Conservation (phyloP, 1,140 invertebrate genomes). For the Andrena cerasifolii region DNA sequence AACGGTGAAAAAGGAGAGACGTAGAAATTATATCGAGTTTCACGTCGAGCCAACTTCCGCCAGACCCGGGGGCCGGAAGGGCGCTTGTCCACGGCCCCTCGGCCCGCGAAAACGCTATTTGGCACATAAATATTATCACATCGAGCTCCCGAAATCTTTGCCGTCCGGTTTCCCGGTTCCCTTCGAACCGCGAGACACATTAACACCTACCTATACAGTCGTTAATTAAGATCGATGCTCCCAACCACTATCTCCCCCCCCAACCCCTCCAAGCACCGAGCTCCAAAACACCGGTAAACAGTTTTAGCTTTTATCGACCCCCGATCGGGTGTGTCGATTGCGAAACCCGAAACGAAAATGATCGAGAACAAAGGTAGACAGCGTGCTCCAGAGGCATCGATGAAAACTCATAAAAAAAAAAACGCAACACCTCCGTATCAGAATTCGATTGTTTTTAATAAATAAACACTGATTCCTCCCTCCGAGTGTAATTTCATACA, state of each 20-base stretch:
- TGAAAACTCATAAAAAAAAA: slow-evolving; percentile 35
- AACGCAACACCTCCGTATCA: slow-evolving; percentile 46
- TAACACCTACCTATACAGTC: slow-evolving; percentile 27
- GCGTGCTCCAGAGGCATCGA: slow-evolving; percentile 6
- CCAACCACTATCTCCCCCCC: slow-evolving; percentile 1
- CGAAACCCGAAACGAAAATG: slow-evolving; percentile 23
- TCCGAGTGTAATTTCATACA: slow-evolving; percentile 39
- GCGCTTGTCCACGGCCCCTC: slow-evolving; percentile 23
- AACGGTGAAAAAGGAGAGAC: slow-evolving; percentile 60
- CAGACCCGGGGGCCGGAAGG: slow-evolving; percentile 66
- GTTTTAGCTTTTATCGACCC: slow-evolving; percentile 1
- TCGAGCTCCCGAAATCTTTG: slow-evolving; percentile 69
- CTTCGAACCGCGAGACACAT: slow-evolving; percentile 26
- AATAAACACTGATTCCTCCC: slow-evolving; percentile 54
- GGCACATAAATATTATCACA: slow-evolving; percentile 81
- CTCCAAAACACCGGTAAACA: slow-evolving; percentile 15
- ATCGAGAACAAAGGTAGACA: slow-evolving; percentile 41
- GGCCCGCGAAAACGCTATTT: slow-evolving; percentile 77
- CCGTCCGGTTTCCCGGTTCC: slow-evolving; percentile 38
- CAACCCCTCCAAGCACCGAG: slow-evolving; percentile 1
- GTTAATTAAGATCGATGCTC: slow-evolving; percentile 13
- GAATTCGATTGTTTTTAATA: slow-evolving; percentile 46
- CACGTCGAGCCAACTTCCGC: slow-evolving; percentile 69
- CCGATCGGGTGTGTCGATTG: neutral
- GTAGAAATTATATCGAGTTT: slow-evolving; percentile 61